Conservation (phyloP, 1,140 invertebrate genomes). For the Bombus confusus region DNA sequence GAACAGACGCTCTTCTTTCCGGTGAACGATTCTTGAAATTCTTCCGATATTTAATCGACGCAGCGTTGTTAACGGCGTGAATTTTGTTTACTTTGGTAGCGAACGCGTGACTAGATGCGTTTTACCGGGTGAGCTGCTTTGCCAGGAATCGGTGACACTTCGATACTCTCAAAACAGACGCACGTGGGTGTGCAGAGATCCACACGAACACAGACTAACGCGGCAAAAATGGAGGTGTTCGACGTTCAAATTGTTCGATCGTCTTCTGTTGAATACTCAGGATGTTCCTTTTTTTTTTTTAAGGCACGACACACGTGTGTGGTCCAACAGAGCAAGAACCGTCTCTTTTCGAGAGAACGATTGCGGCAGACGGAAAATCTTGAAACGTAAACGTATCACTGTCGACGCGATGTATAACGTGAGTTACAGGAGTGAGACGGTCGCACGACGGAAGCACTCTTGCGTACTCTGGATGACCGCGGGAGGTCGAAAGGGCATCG, state of each 20-base stretch:
- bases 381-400: not conserved
- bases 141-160: constrained; percentile 17
- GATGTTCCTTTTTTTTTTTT: not conserved
- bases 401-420: not conserved
- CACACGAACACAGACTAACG: not conserved
- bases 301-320: too few relatives aligned
- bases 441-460: constrained; percentile 53
- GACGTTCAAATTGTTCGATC: constrained; percentile 5
- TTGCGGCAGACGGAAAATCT: not conserved
- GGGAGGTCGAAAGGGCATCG: constrained; percentile 77
- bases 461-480: constrained; percentile 56
- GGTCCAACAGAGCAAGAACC: too few relatives aligned
- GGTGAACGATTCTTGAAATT: too few relatives aligned
- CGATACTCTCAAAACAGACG: constrained; percentile 34
- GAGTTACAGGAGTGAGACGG: constrained; percentile 25
- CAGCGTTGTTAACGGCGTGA: too few relatives aligned
- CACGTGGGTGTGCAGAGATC: constrained; percentile 42
- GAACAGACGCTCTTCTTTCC: too few relatives aligned
- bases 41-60: too few relatives aligned
- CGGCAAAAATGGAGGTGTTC: not conserved
- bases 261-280: not conserved
- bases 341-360: not conserved
- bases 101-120: constrained; percentile 42
- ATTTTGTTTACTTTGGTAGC: constrained; percentile 47
- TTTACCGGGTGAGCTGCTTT: not conserved